Conservation (phyloP, 1,140 invertebrate genomes). For the Drosophila varians region DNA sequence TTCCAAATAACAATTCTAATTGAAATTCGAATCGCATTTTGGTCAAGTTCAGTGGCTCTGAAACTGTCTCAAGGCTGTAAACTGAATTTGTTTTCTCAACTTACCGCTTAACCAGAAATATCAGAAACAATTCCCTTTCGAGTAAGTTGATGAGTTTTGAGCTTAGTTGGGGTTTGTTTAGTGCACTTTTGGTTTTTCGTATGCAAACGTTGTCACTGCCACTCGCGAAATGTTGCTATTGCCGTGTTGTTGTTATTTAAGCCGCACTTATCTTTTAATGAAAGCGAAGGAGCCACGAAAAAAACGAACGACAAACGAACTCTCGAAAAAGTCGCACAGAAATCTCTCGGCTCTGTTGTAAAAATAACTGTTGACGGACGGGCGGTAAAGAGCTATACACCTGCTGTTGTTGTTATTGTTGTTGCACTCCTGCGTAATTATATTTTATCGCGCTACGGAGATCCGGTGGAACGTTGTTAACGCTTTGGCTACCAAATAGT, state of each 20-base stretch:
- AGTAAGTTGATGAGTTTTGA: slow-evolving; percentile 11
- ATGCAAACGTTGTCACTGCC: slow-evolving; percentile 39
- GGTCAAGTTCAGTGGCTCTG: slow-evolving; percentile 30
- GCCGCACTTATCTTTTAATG: slow-evolving; percentile 54
- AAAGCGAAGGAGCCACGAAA: slow-evolving; percentile 36
- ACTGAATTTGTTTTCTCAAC: slow-evolving; percentile 28
- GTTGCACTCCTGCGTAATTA: slow-evolving; percentile 12
- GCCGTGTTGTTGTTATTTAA: slow-evolving; percentile 33
- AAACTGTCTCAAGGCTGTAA: slow-evolving; percentile 56
- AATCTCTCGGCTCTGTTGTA: slow-evolving; percentile 17
- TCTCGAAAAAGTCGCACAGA: slow-evolving; percentile 29
- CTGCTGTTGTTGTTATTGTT: slow-evolving; percentile 17
- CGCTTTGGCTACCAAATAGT: slow-evolving; percentile 74
- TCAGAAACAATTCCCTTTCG: slow-evolving; percentile 33
- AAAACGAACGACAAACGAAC: slow-evolving; percentile 11
- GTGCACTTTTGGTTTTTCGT: slow-evolving; percentile 38
- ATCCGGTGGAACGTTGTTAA: slow-evolving; percentile 59
- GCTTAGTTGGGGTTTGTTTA: slow-evolving; percentile 24
- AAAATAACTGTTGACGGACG: slow-evolving; percentile 35
- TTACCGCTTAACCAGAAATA: slow-evolving; percentile 24
- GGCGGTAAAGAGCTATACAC: slow-evolving; percentile 4
- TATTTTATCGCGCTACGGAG: slow-evolving; percentile 21
- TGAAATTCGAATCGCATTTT: slow-evolving; percentile 34
- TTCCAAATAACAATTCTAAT: slow-evolving; percentile 3
- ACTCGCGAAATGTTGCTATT: slow-evolving; percentile 18